Base-by-base conservation (phyloP, 2,888 invertebrate genomes). In the Aporophyla nigra region DNA sequence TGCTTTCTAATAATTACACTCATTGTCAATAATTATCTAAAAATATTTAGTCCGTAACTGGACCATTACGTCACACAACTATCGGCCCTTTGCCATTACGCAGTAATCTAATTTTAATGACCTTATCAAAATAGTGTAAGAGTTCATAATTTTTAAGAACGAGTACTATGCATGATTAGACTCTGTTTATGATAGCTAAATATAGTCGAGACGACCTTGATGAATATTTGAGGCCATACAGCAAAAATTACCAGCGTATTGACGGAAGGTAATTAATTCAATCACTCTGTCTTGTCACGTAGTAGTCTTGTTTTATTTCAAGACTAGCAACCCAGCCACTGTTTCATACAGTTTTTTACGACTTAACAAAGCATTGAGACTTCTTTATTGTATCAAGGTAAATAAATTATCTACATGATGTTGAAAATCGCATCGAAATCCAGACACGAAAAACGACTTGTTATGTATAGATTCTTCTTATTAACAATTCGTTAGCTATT, bases 181-280 rank as follows among this genome's bases (percentile, higher is more conserved):
- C 72, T 67, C 76, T 76, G 59, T 81, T 69, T 83, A 49, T 74
- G 5, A 69, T 74, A 71, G 62, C 76, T 85, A 86, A 82, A 83
- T 75, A 80, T 85, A 87, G 76, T 74, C 80, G 79, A 87, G 84
- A 84, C 86, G 74, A 77, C 87, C 88, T 88, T 88, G 88, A 70
- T 51, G 33, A 54, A 73, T 73, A 62, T 63, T 75, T 81, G 83
- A 77, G 80, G 82, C 67, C 84, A 80, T 71, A 78, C 76, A 76
- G 72, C 83, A 85, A 84, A 82, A 84, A 84, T 83, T 78, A 84
- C 78, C 62, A 63, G 46, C 74, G 73, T 65, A 86, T 74, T 78
- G 72, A 80, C 75, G 49, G 66, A 77, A 67, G 43, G 53, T 65
- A 78, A 74, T 78, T 81, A 40, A 75, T 74, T 80, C 53, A 72